A percentile compares a stretch with the other conserved stretches of the same genome.
These are phyloP conservation scores for Teleopsis dalmanni DNA, from an alignment of 1,140 invertebrate species.

Conservation along the genomic window DNA sequence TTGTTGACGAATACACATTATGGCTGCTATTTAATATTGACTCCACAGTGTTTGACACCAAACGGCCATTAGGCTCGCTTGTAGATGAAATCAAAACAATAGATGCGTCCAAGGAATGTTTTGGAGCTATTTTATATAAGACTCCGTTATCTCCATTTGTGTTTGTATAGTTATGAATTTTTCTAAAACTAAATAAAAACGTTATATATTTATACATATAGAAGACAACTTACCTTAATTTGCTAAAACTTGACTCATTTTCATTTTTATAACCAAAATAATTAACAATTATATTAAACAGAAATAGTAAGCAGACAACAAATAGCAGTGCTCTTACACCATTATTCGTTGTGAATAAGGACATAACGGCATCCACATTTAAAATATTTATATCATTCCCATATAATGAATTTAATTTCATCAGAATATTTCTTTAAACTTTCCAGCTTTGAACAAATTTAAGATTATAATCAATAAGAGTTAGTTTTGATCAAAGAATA, in stretches of 20 bases:
- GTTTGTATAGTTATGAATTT: slow-evolving; percentile 29
- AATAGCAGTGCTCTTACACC: slow-evolving; percentile 22
- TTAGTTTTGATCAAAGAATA: no score
- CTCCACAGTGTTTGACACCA: not conserved
- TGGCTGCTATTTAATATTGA: not conserved
- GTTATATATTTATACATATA: not conserved
- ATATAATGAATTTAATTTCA: no score
- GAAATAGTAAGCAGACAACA: slow-evolving; percentile 24
- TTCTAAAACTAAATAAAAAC: slow-evolving; percentile 12
- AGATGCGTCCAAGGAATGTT: no score
- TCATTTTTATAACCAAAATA: slow-evolving; percentile 27
- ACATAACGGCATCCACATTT: slow-evolving; percentile 29
- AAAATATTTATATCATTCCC: no score
- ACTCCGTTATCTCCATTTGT: not conserved
- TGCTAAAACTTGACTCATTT: slow-evolving; percentile 26
- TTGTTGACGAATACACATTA: not conserved
- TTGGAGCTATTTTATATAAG: no score
- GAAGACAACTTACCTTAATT: slow-evolving; percentile 21
- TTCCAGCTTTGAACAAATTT: no score
- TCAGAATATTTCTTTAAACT: no score
- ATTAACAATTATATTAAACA: slow-evolving; percentile 28
- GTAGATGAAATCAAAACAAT: no score
- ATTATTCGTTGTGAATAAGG: slow-evolving; percentile 31
- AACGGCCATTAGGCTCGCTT: no score
- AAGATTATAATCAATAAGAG: no score